Base-by-base conservation (phyloP, 1,140 invertebrate species). In the Camponotus floridanus region DNA sequence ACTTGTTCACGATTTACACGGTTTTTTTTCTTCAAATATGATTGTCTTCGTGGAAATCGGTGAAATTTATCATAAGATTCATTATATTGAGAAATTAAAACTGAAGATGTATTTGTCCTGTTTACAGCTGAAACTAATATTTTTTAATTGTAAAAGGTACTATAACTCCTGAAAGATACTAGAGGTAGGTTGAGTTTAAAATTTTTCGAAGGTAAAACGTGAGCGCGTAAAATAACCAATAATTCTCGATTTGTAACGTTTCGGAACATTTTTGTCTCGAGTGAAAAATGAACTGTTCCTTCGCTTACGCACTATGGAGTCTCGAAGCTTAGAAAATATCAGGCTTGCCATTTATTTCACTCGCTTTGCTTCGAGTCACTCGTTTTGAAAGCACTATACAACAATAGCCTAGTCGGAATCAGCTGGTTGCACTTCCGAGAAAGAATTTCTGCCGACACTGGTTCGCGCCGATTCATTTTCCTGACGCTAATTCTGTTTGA, bases 401-500 rank as follows among this genome's bases (percentile, higher is more conserved):
- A 39, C 26, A 39, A 26, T 21, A 8, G 42, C 21, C 13, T 48
- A 39, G 78, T 21, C 13, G 55, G 33, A 68, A 26, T 83, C 70
- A 31, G 51, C 26, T 36, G 70, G 15, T 45, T 67, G 15, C 48
- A 15, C 31, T 86, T 11, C n/a, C 9, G 31, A 45, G 33, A 31
- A 74, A 85, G 67, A 48, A 74, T 61, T 68, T 84, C 26, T 18
- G 26, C 21, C 31, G 6, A 15, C 21, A 11, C n/a, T 31, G 51
- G 9, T 26, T 68, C 39, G 39, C n/a, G 61, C 11, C 31, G 65
- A 85, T 15, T 83, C n/a, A 65, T 85, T 74, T 85, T 45, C 36
- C 31, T 45, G 7, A 42, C 39, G 21, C 26, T 31, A 74, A 26
- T 67, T 85, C 26, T n/a, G 39, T 48, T 48, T 45, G 26, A 62